Conservation (phyloP, 2,888 invertebrate species). For the Philhelius pedissequus region DNA sequence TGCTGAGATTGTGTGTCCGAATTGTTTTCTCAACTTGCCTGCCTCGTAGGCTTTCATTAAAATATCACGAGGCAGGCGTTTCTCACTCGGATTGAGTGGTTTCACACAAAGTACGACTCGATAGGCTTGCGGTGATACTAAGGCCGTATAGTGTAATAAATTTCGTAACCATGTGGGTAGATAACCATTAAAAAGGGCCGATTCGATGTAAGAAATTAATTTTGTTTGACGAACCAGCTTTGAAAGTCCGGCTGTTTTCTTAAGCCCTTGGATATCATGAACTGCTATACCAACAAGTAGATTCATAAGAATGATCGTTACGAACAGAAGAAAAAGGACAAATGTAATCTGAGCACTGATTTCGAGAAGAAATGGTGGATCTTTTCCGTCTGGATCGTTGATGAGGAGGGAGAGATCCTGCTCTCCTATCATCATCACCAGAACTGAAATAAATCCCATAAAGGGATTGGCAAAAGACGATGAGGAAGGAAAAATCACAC, state of each 20-base stretch:
- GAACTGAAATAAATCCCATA: slow-evolving; percentile 89
- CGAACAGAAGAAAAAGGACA: slow-evolving; percentile 88
- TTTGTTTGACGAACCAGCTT: slow-evolving; percentile 92
- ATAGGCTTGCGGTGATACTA: slow-evolving; percentile 90
- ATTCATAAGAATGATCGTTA: slow-evolving; percentile 92
- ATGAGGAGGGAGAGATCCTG: slow-evolving; percentile 87
- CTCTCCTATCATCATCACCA: slow-evolving; percentile 95
- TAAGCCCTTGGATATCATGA: slow-evolving; percentile 91
- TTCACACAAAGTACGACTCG: slow-evolving; percentile 90
- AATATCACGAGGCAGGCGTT: slow-evolving; percentile 88
- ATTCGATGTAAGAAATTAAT: slow-evolving; percentile 91
- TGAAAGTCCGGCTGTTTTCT: slow-evolving; percentile 91
- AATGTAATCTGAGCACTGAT: slow-evolving; percentile 91
- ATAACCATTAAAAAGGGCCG: slow-evolving; percentile 89
- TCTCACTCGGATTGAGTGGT: slow-evolving; percentile 90
- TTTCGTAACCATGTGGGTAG: slow-evolving; percentile 87
- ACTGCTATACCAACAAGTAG: slow-evolving; percentile 92
- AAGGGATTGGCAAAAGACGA: slow-evolving; percentile 91
- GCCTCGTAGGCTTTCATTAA: slow-evolving; percentile 90
- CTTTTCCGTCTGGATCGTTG: slow-evolving; percentile 87
- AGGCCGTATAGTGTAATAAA: slow-evolving; percentile 87
- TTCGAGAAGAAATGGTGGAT: slow-evolving; percentile 87
- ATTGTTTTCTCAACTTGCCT: slow-evolving; percentile 87
- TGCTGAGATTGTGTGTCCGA: slow-evolving; percentile 85
- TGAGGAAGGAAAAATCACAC: slow-evolving; percentile 91